Evolutionary conservation across 2,797 vertebrate genomes (phyloP).

Genomic region (Danio choprae): DNA sequence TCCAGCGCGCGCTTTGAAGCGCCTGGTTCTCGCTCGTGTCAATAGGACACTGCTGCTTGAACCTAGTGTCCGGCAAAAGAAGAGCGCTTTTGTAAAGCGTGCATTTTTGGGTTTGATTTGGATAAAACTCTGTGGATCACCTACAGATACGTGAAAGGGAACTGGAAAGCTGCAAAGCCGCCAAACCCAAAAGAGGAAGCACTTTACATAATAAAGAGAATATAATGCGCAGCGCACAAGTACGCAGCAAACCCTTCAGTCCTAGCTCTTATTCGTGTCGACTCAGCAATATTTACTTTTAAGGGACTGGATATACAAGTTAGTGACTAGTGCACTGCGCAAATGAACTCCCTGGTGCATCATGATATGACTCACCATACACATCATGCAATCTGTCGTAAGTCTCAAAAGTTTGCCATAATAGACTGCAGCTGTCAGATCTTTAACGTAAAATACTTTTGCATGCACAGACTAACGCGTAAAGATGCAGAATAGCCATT

Average conservation of each 20-base stretch:
- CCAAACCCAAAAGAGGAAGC: conserved; percentile 82
- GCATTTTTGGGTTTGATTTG: conserved; percentile 29
- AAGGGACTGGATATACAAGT: conserved; percentile 57
- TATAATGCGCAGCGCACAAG: conserved; percentile 71
- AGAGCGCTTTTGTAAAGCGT: conserved; percentile 48
- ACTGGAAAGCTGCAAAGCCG: conserved; percentile 83
- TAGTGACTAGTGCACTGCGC: conserved; percentile 44
- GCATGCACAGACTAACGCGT: conserved; percentile 1
- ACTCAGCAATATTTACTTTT: conserved; percentile 78
- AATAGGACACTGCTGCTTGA: neutral
- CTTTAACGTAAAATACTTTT: neutral
- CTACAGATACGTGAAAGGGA: conserved; percentile 68
- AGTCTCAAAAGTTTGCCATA: conserved; percentile 46
- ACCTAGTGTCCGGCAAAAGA: conserved; percentile 16
- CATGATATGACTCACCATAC: conserved; percentile 18
- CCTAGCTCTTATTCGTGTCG: conserved; percentile 69
- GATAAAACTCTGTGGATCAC: conserved; percentile 47
- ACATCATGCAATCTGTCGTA: conserved; percentile 37
- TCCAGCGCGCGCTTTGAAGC: conserved; percentile 27
- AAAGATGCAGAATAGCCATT: neutral
- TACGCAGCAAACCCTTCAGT: conserved; percentile 63
- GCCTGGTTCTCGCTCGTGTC: neutral
- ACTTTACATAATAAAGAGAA: conserved; percentile 83
- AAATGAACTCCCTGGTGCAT: conserved; percentile 46
- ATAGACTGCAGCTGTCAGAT: conserved; percentile 3